Base-by-base conservation (phyloP, 2,797 vertebrate species). In the Falco columbarius region DNA sequence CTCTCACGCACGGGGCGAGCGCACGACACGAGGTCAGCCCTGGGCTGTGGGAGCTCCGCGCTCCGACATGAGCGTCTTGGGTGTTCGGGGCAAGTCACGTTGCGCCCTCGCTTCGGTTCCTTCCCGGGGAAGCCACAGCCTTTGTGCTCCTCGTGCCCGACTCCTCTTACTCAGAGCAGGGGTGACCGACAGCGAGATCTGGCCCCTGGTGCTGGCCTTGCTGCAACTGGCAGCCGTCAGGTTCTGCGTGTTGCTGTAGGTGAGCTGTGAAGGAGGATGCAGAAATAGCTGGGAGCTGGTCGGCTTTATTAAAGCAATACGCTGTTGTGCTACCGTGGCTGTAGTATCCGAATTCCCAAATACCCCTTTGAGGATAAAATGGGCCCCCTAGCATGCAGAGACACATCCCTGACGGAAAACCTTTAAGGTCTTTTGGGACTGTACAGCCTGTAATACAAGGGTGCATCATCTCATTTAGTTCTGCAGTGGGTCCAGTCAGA, bases 191-290 rank as follows among this genome's bases (percentile, higher is more conserved):
- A 8, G 89, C 0, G 27, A 58, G 63, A 19, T 27, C 47, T 30
- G 86, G 47, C 18, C 65, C 44, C 81, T 12, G 46, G 40, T 40
- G 21, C 44, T 10, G 71, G 71, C 40, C 88, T 75, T 34, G 40
- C 74, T 62, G 93, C 42, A 9, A 26, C 34, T 24, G 70, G 73
- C 66, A 68, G 89, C 86, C 3, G 5, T 10, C 84, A 10, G 90
- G 81, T 65, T 79, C 42, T 46, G 65, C 8, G 16, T 44, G 52
- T 47, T 81, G 87, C 62, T 68, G 68, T 49, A 90, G 85, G 93
- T 91, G 88, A 91, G 75, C 54, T 68, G 66, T n/a, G 63, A 80
- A 54, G 65, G 82, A 83, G 89, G 90, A 47, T 63, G 82, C 85
- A 84, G 90, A 70, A 92, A 75, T 61, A 90, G 88, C 68, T 52